Evolutionary conservation across 30 jellyfish, hydroid and myxozoan species (phyloP).

Genomic region (Aurelia sp.): DNA sequence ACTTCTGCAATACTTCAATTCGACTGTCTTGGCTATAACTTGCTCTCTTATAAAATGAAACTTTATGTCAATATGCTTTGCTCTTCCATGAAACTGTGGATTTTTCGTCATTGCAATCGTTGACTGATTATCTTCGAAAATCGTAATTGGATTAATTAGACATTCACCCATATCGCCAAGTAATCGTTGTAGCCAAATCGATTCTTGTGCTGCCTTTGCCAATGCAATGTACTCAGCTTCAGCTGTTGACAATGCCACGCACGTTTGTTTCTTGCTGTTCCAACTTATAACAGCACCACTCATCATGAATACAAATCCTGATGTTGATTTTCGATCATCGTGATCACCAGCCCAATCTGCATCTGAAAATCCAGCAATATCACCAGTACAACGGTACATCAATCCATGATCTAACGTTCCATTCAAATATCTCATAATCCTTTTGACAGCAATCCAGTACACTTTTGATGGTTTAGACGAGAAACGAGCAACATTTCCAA

Average conservation of each 20-base stretch:
- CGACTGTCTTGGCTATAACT: not conserved
- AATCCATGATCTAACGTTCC: slow-evolving; percentile 55
- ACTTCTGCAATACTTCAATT: slow-evolving; percentile 25
- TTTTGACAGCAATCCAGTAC: slow-evolving; percentile 74
- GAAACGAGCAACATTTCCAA: slow-evolving; percentile 45
- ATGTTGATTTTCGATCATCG: slow-evolving; percentile 35
- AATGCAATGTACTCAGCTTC: slow-evolving; percentile 78
- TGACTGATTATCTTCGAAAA: slow-evolving; percentile 49
- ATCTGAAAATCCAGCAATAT: slow-evolving; percentile 42
- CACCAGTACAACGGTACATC: not conserved
- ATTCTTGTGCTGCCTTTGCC: slow-evolving; percentile 54
- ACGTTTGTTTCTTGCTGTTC: slow-evolving; percentile 59
- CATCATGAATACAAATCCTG: slow-evolving; percentile 45
- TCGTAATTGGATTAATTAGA: not conserved
- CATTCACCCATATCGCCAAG: not conserved
- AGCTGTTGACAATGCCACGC: slow-evolving; percentile 61
- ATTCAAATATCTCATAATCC: slow-evolving; percentile 64
- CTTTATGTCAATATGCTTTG: slow-evolving; percentile 55
- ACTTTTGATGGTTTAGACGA: slow-evolving; percentile 14
- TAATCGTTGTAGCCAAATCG: slow-evolving; percentile 58
- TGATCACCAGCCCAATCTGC: slow-evolving; percentile 88
- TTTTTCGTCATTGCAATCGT: slow-evolving; percentile 49
- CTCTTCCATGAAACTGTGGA: slow-evolving; percentile 51
- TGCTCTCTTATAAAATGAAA: slow-evolving; percentile 52
- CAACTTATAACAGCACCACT: slow-evolving; percentile 65